Base-by-base conservation (phyloP, 2,797 vertebrate species). In the Acipenser transmontanus region DNA sequence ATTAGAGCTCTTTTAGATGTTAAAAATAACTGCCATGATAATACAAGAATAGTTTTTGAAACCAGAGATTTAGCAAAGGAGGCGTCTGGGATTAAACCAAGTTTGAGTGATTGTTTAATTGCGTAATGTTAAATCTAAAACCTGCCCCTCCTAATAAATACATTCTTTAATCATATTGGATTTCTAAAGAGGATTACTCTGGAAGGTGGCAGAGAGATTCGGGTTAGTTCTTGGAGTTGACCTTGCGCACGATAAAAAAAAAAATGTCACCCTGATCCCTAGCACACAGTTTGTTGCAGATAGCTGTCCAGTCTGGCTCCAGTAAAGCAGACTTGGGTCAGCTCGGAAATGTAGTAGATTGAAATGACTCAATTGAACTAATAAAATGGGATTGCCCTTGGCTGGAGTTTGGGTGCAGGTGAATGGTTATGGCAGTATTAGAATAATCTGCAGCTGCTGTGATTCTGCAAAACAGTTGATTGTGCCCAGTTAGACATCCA, bases 271-370 rank as follows among this genome's bases (percentile, higher is more conserved):
- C 74, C 71, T 57, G 64, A 80, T 78, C 75, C 71, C 70, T 17
- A 17, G 17, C 17, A 17, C 17, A 17, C 17, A 17, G 17, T 71
- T 69, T 72, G 74, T 14, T 59, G 68, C 72, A 71, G 78, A 79
- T 85, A 89, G 86, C 84, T 88, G 87, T 81, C 79, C 71, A 71
- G 63, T 72, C 80, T 80, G 85, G 84, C 81, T 89, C 80, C 83
- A 88, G 84, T 83, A 88, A 80, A 83, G 70, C 71, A 54, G 59
- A 62, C 74, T 12, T 13, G 68, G 75, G 77, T 84, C 83, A 80
- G 81, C 76, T 61, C 47, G 71, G 65, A 71, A 64, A 69, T 72
- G 8, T 76, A 70, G 71, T 68, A 14, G 17, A 59, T 72, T 52
- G 57, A 72, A 72, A 76, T 68, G 72, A 64, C 75, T 76, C 69